These are phyloP conservation scores for Lasaia peninsularis DNA, from an alignment of 1,140 invertebrate species.

Conservation along the genomic window DNA sequence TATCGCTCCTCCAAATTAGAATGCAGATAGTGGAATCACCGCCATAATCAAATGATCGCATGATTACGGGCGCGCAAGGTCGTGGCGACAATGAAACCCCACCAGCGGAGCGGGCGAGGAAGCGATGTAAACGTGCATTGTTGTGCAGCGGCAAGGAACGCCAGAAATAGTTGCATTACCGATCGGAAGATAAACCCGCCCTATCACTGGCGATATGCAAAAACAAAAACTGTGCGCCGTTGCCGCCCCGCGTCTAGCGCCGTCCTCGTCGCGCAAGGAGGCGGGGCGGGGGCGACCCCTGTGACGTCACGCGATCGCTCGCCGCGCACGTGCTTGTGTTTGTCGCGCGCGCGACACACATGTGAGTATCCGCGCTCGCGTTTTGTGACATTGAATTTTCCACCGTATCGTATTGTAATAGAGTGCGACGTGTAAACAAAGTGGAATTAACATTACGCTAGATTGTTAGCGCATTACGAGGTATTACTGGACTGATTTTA, in stretches of 20 bases:
- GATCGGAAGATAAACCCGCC: conserved; percentile 67
- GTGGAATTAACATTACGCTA: conserved; percentile 4
- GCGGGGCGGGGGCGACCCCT: conserved; percentile 56
- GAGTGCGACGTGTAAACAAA: conserved; percentile 32
- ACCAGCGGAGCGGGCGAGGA: conserved; percentile 31
- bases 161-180: conserved; percentile 63
- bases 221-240: conserved; percentile 61
- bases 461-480: conserved; percentile 2
- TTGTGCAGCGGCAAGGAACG: conserved; percentile 43
- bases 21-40: conserved; percentile 17
- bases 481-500: conserved; percentile 2
- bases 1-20: conserved; percentile 23
- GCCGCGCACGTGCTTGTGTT: conserved; percentile 72
- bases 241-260: conserved; percentile 42
- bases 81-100: conserved; percentile 40
- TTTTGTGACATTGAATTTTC: conserved; percentile 70
- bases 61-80: conserved; percentile 37
- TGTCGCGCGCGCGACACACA: conserved; percentile 68
- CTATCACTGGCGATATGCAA: conserved; percentile 60
- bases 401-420: conserved; percentile 42
- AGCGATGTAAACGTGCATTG: conserved; percentile 38
- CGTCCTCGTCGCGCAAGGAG: conserved; percentile 39
- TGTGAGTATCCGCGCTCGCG: conserved; percentile 49
- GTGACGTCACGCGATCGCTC: conserved; percentile 59
- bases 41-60: conserved; percentile 21